Evolutionary conservation across 2,888 invertebrate genomes (phyloP), one percentile per base, ranked within the genome.

Genomic region (Drosophila rellima): DNA sequence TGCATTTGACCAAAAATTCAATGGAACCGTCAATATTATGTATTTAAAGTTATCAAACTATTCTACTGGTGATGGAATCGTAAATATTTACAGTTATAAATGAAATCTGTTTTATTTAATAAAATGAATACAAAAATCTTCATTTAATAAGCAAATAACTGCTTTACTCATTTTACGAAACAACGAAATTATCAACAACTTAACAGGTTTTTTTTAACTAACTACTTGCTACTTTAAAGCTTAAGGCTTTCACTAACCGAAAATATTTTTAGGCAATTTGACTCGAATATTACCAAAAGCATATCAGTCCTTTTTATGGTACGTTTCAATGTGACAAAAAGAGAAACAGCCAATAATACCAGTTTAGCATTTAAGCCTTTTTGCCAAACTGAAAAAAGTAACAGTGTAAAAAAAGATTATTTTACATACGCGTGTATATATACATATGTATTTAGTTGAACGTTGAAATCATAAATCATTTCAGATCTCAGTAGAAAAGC

Each of bases 381-480:
- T 51, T 59, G 23, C 18, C 51, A 47, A 26, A 39, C n/a, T 29
- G 11, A 29, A 54, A 69, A 47, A 42, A 60, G n/a, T 29, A 23
- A 29, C 35, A 44, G 31, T 15, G 10, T 5, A 26, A 20, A 55
- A 59, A 40, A 20, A 11, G 6, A 23, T 10, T 37, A 13, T 52
- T 29, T 29, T 17, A 17, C 23, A 40, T 6, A 20, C 17, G n/a
- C 6, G 8, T 13, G 7, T 33, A 3, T 11, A 13, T 52, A 29
- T 42, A n/a, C 23, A 35, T 20, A 2, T 10, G n/a, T 51, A 51
- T 45, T 35, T 45, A 40, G 29, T 11, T 15, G 17, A 51, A 8
- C 20, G 55, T 20, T 44, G 33, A 44, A 31, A 54, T 52, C 63
- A 73, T 73, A 55, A 73, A 73, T 73, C 70, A 69, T 68, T 35